A percentile compares a stretch with the other conserved stretches of the same genome.
Evolutionary conservation across 2,888 invertebrate genomes (phyloP).

Genomic region (Eristalis intricaria): DNA sequence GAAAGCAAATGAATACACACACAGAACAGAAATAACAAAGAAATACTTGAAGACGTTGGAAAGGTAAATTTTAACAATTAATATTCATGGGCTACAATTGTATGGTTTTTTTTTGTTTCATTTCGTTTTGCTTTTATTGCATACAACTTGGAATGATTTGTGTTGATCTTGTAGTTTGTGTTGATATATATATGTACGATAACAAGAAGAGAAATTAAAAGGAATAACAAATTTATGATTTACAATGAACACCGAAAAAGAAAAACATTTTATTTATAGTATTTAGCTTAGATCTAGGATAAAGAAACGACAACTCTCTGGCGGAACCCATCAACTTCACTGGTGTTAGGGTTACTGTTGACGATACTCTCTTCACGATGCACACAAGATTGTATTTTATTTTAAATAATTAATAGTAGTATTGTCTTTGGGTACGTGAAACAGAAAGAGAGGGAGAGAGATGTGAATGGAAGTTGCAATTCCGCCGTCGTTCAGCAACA

Average conservation of each 20-base stretch:
- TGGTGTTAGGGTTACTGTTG: constrained; percentile 23
- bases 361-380: constrained; percentile 48
- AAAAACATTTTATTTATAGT: constrained; percentile 45
- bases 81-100: constrained; percentile 46
- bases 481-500: constrained; percentile 50
- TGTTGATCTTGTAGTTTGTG: constrained; percentile 44
- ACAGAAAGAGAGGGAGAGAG: constrained; percentile 35
- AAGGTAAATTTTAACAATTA: constrained; percentile 52
- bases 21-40: constrained; percentile 55
- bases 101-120: constrained; percentile 6
- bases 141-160: constrained; percentile 68
- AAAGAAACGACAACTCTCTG: constrained; percentile 48
- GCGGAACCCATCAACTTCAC: constrained; percentile 38
- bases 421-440: constrained; percentile 65
- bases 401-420: constrained; percentile 41
- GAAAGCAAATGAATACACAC: constrained; percentile 65
- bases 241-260: constrained; percentile 42
- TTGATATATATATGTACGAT: constrained; percentile 30
- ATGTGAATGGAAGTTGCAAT: neutral
- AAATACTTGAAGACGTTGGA: constrained; percentile 56
- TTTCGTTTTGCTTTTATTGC: constrained; percentile 46
- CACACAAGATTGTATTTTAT: constrained; percentile 31
- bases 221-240: constrained; percentile 57
- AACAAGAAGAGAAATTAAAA: constrained; percentile 50
- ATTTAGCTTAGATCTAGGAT: constrained; percentile 57